Evolutionary conservation across 2,888 invertebrate genomes (phyloP).

Genomic region (Heliconius aoede): DNA sequence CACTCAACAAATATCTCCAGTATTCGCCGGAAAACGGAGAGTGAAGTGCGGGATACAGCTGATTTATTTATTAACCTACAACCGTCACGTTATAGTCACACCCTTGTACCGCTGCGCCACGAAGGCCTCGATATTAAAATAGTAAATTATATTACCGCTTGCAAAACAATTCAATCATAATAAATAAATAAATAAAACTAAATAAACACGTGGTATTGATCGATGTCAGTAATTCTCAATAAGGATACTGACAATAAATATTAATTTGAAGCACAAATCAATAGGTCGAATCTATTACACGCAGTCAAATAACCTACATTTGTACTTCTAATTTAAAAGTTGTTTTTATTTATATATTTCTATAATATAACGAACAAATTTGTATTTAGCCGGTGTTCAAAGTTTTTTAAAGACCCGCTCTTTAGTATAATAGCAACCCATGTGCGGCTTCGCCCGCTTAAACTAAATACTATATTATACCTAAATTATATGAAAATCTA

Average conservation of each 20-base stretch:
- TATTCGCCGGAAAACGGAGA: too few species aligned
- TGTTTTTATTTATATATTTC: too few species aligned
- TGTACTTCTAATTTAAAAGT: background rate
- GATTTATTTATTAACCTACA: too few species aligned
- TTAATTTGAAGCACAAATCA: conserved; percentile 12
- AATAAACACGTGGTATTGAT: background rate
- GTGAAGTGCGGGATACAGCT: too few species aligned
- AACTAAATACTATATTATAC: too few species aligned
- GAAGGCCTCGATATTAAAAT: background rate
- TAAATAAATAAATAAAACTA: conserved; percentile 11
- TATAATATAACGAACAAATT: background rate
- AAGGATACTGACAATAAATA: conserved; percentile 7
- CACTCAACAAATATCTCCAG: too few species aligned
- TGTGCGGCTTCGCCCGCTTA: too few species aligned
- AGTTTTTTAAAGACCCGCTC: background rate
- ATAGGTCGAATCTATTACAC: conserved; percentile 21
- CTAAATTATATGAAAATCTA: too few species aligned
- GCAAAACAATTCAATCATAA: background rate
- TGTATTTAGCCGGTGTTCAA: background rate
- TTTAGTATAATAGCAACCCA: too few species aligned
- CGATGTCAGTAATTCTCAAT: conserved; percentile 7
- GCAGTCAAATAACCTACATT: background rate
- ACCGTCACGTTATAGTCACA: too few species aligned
- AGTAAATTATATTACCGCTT: background rate
- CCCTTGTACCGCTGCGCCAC: too few species aligned